Evolutionary conservation across 1,140 invertebrate genomes (phyloP), one percentile per base, ranked within the genome.

Genomic region (Listronotus oregonensis): DNA sequence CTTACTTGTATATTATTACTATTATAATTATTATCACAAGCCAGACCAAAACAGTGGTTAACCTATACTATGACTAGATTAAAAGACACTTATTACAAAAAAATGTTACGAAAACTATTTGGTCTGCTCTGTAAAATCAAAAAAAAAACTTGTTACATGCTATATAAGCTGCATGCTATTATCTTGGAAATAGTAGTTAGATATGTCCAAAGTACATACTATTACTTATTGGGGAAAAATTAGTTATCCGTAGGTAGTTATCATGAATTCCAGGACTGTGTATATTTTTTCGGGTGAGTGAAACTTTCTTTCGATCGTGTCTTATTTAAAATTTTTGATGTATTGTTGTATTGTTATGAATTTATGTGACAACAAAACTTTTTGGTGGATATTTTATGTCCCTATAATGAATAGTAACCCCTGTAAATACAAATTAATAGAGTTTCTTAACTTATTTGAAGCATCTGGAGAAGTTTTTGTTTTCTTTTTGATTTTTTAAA

Each of bases 81-180:
- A 27, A 37, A 55, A 55, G 37, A 55, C 52, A 32, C 39, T 55
- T 42, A 32, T 12, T 27, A 51, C 21, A n/a, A n/a, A n/a, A n/a
- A n/a, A n/a, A n/a, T n/a, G 18, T 32, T 50, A 50, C 31, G 18
- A 12, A 14, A 40, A 50, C 50, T 59, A 32, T 66, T 55, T 56
- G 58, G 60, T 62, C 65, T 47, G 58, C 27, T 51, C 57, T 58
- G 58, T 59, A 57, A 62, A 52, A 68, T 63, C 54, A 51, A 57
- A 64, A 71, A 63, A 65, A 67, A 67, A 73, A 74, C 70, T 75
- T 75, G 74, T 75, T 77, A 71, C 73, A 73, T 75, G 75, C 73
- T 71, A 66, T 77, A 67, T 77, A 77, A 69, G 74, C 61, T 75
- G 74, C 74, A 77, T 75, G 74, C 69, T 66, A 67, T 68, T 66